Percentiles rank a stretch among this genome's conserved stretches.
phyloP scores from a whole-genome alignment of 1,140 invertebrate genomes.

The Hycleus cichorii region DNA sequence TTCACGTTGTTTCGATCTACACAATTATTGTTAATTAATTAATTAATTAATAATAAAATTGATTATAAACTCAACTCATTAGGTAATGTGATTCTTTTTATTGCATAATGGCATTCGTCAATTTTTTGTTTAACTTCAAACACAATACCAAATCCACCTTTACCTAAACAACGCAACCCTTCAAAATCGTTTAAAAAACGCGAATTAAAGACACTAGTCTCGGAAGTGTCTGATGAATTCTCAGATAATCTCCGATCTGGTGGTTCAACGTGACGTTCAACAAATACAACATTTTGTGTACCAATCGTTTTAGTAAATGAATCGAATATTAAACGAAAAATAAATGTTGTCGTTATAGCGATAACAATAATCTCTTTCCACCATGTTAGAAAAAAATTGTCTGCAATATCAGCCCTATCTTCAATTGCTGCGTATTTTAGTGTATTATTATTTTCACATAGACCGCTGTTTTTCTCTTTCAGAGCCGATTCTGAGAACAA shows the following conservation, averaged over 20 bases:
- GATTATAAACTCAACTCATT: conserved; percentile 52
- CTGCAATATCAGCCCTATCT: conserved; percentile 35
- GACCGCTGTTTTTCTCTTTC: conserved; percentile 26
- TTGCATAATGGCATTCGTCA: conserved; percentile 90
- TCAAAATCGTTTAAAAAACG: conserved; percentile 85
- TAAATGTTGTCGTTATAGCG: conserved; percentile 55
- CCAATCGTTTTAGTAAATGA: conserved; percentile 38
- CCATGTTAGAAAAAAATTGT: conserved; percentile 71
- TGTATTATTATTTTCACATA: conserved; percentile 36
- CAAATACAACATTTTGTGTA: conserved; percentile 40
- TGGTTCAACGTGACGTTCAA: conserved; percentile 41
- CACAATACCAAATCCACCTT: conserved; percentile 95
- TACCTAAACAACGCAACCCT: conserved; percentile 73
- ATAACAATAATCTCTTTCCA: conserved; percentile 72
- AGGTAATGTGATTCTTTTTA: conserved; percentile 87
- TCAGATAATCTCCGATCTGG: background rate
- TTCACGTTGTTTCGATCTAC: conserved; percentile 52
- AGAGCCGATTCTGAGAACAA: conserved; percentile 48
- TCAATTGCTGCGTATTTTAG: background rate
- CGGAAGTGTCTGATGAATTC: conserved; percentile 6
- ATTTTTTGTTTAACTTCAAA: conserved; percentile 93
- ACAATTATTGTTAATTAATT: conserved; percentile 11
- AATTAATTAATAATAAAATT: background rate
- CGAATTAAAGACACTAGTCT: conserved; percentile 46
- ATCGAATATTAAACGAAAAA: conserved; percentile 51